Base-by-base conservation (phyloP, 2,113 vertebrate genomes). In the Cyphomyrus discorhynchus region DNA sequence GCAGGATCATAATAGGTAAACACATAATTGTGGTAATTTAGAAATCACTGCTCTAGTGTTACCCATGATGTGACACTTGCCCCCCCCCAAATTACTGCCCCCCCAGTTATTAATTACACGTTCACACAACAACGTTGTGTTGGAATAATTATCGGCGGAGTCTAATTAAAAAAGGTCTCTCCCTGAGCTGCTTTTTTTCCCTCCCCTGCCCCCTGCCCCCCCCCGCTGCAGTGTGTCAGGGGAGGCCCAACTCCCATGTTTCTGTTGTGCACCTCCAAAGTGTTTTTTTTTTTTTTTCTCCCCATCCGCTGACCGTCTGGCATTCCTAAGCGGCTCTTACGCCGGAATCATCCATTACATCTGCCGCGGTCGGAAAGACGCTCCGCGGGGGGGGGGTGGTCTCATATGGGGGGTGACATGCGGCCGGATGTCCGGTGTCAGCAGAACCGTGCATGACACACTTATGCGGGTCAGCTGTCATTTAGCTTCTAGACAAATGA, bases 11-110 rank as follows among this genome's bases (percentile, higher is more conserved):
- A 93, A 92, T 85, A 94, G 96, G 94, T 97, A 95, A 96, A 93
- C 95, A 97, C 50, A 94, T 94, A 93, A 93, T 95, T 94, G 95
- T 95, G 94, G 96, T 93, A 93, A 94, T 97, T 96, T 97, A 92
- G 95, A 94, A 96, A 94, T 95, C 94, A 94, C 95, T 94, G 96
- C 95, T 95, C 92, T n/a, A 70, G 92, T 94, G 94, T 95, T 95
- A 94, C 93, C 93, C 93, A 94, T 94, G 94, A 92, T 90, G 92
- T 93, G 94, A 90, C 93, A 95, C 94, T 91, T 92, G 92, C 94
- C 94, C 89, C 46, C 89, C 46, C 46, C 6, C 46, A 7, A 46
- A 46, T 46, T 46, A 46, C 46, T 46, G 46, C 46, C 46, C 46
- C 46, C 46, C 46, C 46, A 47, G 46, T 47, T 47, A 46, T 46